Percentiles rank a stretch among this genome's conserved stretches.
phyloP scores from a whole-genome alignment of 2,797 vertebrate species.

The Sebastes diaconus region DNA sequence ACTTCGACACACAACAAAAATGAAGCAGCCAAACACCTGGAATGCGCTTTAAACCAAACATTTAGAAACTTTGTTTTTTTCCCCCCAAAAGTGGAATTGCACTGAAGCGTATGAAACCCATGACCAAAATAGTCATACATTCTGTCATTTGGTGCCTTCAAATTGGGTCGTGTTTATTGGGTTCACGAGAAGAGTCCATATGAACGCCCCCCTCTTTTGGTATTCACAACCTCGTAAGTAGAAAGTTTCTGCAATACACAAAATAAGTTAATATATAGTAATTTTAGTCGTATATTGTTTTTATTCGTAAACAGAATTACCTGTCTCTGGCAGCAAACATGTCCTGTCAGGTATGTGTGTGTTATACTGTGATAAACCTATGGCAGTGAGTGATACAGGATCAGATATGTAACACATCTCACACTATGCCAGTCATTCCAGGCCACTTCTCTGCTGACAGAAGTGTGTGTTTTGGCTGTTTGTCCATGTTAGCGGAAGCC shows the following conservation, averaged over 20 bases:
- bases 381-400: not conserved
- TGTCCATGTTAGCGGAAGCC: slow-evolving; percentile 64
- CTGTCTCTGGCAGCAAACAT: not conserved
- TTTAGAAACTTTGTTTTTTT: slow-evolving; percentile 43
- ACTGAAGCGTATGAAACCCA: slow-evolving; percentile 39
- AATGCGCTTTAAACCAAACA: slow-evolving; percentile 67
- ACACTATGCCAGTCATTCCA: slow-evolving; percentile 31
- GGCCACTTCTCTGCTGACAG: slow-evolving; percentile 53
- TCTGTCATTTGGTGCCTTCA: too few relatives aligned
- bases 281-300: too few relatives aligned
- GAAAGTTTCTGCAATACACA: too few relatives aligned
- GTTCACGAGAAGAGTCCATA: too few relatives aligned
- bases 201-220: too few relatives aligned
- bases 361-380: slow-evolving; percentile 12
- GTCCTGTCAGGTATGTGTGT: slow-evolving; percentile 11
- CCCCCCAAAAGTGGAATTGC: slow-evolving; percentile 57
- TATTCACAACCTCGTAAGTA: too few relatives aligned
- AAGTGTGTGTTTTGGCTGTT: slow-evolving; percentile 57
- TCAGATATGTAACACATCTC: slow-evolving; percentile 22
- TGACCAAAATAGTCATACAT: too few relatives aligned
- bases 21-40: slow-evolving; percentile 67
- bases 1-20: slow-evolving; percentile 53
- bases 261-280: too few relatives aligned
- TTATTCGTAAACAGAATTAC: not conserved
- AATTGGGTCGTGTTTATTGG: fast-evolving